Conservation (phyloP, 2,113 vertebrate genomes). For the Scortum barcoo region DNA sequence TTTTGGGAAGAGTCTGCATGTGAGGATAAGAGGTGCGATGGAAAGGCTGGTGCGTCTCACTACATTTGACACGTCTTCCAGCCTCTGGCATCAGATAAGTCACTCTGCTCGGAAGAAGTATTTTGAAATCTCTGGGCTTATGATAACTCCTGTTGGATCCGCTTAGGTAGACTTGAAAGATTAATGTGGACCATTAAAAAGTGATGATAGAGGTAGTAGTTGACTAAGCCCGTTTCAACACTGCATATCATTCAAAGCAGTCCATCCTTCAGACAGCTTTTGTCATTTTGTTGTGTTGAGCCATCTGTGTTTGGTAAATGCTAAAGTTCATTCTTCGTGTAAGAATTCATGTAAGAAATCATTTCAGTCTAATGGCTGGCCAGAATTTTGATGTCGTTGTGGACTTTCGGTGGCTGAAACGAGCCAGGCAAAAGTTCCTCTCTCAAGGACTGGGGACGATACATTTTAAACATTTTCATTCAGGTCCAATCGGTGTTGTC, state of each 20-base stretch:
- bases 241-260: constrained; percentile 41
- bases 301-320: not conserved
- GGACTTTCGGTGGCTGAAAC: not conserved
- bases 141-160: constrained; percentile 72
- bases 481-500: not conserved
- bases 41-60: constrained; percentile 59
- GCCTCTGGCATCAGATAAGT: constrained; percentile 81
- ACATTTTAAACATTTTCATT: not conserved
- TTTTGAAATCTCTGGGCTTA: constrained; percentile 72
- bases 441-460: not conserved
- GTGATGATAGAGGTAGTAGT: constrained; percentile 52
- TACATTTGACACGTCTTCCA: constrained; percentile 72
- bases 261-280: constrained; percentile 25
- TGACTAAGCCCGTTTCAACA: constrained; percentile 42
- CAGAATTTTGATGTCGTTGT: not conserved
- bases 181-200: constrained; percentile 73
- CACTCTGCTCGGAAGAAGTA: constrained; percentile 56
- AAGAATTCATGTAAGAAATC: not conserved
- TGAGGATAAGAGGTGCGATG: constrained; percentile 70
- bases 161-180: constrained; percentile 74
- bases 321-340: not conserved
- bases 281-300: not conserved
- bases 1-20: constrained; percentile 62
- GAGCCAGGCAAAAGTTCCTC: not conserved
- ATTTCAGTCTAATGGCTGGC: not conserved